Evolutionary conservation across 2,888 invertebrate genomes (phyloP).

Genomic region (Taenaris catops): DNA sequence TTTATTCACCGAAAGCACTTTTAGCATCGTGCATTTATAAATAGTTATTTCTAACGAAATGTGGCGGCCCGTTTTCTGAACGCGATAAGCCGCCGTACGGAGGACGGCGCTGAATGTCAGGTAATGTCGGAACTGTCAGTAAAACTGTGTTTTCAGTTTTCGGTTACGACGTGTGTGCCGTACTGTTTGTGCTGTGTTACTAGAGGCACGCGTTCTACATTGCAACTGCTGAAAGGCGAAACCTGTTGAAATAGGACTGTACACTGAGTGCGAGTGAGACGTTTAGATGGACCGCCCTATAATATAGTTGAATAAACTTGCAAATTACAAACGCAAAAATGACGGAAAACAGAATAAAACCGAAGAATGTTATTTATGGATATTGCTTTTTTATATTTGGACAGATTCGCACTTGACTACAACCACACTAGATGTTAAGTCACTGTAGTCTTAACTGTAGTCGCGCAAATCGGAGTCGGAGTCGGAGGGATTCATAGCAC

Average conservation of each 20-base stretch:
- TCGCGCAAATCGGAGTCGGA: too few species aligned
- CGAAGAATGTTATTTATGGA: too few species aligned
- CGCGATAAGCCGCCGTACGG: conserved; percentile 47
- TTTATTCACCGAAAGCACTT: conserved; percentile 50
- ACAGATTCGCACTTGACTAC: too few species aligned
- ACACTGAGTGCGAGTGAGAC: conserved; percentile 57
- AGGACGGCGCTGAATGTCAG: conserved; percentile 62
- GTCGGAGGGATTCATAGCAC: too few species aligned
- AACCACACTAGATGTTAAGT: too few species aligned
- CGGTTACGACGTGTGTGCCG: conserved; percentile 67
- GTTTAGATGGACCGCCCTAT: too few species aligned
- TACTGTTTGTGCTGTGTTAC: conserved; percentile 74
- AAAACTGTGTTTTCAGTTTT: conserved; percentile 71
- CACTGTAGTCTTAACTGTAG: too few species aligned
- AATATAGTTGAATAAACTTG: too few species aligned
- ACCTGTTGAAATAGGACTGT: conserved; percentile 77
- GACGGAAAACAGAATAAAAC: too few species aligned
- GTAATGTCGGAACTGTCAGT: conserved; percentile 66
- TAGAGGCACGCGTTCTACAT: conserved; percentile 69
- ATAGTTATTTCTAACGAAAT: conserved; percentile 58
- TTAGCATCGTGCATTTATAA: conserved; percentile 50
- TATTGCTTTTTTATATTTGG: too few species aligned
- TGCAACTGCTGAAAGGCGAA: conserved; percentile 75
- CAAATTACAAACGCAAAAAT: too few species aligned
- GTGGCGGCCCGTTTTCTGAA: conserved; percentile 48